These are phyloP conservation scores for Ptychadena robeensis DNA, from an alignment of 2,797 vertebrate species.

Conservation along the genomic window DNA sequence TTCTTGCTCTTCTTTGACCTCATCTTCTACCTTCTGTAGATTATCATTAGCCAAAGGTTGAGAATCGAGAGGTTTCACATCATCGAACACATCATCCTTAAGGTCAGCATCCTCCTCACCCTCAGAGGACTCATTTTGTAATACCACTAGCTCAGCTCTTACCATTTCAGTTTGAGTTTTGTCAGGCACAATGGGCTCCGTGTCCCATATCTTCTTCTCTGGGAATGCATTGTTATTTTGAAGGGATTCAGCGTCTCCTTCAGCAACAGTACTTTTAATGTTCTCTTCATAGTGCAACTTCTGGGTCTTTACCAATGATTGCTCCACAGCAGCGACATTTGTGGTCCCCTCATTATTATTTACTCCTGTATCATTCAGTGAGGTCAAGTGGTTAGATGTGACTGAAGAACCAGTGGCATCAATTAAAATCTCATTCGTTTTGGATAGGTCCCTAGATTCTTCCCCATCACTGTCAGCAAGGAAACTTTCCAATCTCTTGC, in stretches of 20 bases:
- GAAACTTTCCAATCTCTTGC: constrained; percentile 85
- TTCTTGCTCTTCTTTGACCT: constrained; percentile 62
- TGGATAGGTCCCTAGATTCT: constrained; percentile 73
- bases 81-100: constrained; percentile 73
- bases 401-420: not conserved
- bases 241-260: constrained; percentile 58
- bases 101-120: constrained; percentile 70
- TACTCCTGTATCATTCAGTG: not conserved
- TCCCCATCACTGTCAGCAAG: constrained; percentile 81
- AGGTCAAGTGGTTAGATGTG: constrained; percentile 1
- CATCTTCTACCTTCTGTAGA: not conserved
- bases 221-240: constrained; percentile 30
- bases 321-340: constrained; percentile 4
- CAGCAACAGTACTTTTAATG: constrained; percentile 50
- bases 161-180: constrained; percentile 72
- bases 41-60: constrained; percentile 55
- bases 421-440: constrained; percentile 55
- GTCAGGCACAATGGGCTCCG: constrained; percentile 65
- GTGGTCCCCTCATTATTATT: constrained; percentile 33
- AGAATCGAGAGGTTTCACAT: constrained; percentile 54
- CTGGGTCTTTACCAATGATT: constrained; percentile 45
- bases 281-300: constrained; percentile 58
- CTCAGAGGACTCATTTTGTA: constrained; percentile 85
- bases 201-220: constrained; percentile 65
- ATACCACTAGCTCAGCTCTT: constrained; percentile 79